These are phyloP conservation scores for Calyptomena viridis DNA, from an alignment of 2,113 vertebrate species.

Conservation along the genomic window DNA sequence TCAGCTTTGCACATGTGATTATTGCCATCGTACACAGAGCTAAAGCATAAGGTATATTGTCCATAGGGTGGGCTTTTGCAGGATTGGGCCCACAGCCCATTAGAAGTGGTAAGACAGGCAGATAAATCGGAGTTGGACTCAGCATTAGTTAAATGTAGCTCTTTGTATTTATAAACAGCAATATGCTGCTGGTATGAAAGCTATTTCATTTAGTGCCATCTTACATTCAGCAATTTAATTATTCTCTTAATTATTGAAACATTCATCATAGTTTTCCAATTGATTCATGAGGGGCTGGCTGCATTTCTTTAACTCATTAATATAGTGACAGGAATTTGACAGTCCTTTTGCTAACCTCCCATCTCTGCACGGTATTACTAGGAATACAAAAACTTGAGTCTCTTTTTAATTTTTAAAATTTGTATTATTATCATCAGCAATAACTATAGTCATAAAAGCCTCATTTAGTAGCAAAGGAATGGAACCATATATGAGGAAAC, in stretches of 20 bases:
- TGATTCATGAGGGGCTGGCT: conserved; percentile 59
- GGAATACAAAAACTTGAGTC: background rate
- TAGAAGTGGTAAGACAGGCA: background rate
- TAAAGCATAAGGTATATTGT: background rate
- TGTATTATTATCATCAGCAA: conserved; percentile 31
- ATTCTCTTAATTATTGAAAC: conserved; percentile 69
- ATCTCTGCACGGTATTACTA: background rate
- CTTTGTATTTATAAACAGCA: conserved; percentile 62
- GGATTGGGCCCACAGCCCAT: background rate
- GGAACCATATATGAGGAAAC: conserved; percentile 31
- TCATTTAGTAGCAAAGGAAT: background rate
- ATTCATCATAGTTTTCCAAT: conserved; percentile 68
- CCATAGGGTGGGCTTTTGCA: background rate
- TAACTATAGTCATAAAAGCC: conserved; percentile 41
- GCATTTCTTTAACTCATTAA: conserved; percentile 63
- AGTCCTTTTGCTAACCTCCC: conserved; percentile 21
- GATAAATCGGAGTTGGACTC: background rate
- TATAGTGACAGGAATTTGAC: background rate
- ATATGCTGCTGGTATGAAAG: background rate
- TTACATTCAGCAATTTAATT: conserved; percentile 64
- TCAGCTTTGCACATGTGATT: background rate
- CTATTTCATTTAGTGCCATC: conserved; percentile 62
- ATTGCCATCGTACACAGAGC: accelerated
- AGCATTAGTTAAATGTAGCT: conserved; percentile 15
- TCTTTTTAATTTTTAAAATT: background rate